phyloP scores from a whole-genome alignment of 2,888 invertebrate genomes.

The Molorchus minor region DNA sequence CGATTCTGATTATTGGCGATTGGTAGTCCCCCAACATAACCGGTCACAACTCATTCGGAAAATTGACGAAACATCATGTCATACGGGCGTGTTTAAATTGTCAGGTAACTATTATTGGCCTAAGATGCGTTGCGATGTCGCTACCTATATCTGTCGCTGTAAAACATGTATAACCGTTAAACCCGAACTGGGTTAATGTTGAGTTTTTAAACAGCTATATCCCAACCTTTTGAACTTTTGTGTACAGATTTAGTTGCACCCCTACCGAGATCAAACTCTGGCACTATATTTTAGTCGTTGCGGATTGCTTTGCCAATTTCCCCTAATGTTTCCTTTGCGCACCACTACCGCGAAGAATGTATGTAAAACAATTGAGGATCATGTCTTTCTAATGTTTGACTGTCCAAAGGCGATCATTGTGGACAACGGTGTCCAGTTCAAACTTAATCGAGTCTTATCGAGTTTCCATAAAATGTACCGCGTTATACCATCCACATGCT shows the following conservation, averaged over 20 bases:
- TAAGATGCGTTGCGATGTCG: conserved; percentile 23
- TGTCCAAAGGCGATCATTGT: too few species aligned
- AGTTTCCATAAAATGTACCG: background rate
- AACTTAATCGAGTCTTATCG: background rate
- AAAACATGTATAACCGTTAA: conserved; percentile 19
- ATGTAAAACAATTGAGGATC: too few species aligned
- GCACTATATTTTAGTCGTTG: too few species aligned
- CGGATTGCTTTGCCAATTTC: too few species aligned
- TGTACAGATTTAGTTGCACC: too few species aligned
- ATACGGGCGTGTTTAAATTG: conserved; percentile 12
- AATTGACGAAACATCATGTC: background rate
- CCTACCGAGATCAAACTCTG: too few species aligned
- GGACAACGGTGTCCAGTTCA: conserved; percentile 3
- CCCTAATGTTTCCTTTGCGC: too few species aligned
- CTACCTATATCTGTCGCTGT: conserved; percentile 14
- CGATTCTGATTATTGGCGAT: conserved; percentile 9
- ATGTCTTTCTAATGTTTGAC: too few species aligned
- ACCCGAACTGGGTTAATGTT: too few species aligned
- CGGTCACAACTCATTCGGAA: background rate
- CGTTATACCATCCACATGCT: conserved; percentile 46
- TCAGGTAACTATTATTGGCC: conserved; percentile 21
- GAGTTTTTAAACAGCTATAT: too few species aligned
- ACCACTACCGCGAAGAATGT: too few species aligned
- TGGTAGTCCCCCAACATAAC: conserved; percentile 4
- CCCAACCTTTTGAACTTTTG: too few species aligned